Evolutionary conservation across 2,113 vertebrate genomes (phyloP), one percentile per base, ranked within the genome.

Genomic region (Mus spicilegus): DNA sequence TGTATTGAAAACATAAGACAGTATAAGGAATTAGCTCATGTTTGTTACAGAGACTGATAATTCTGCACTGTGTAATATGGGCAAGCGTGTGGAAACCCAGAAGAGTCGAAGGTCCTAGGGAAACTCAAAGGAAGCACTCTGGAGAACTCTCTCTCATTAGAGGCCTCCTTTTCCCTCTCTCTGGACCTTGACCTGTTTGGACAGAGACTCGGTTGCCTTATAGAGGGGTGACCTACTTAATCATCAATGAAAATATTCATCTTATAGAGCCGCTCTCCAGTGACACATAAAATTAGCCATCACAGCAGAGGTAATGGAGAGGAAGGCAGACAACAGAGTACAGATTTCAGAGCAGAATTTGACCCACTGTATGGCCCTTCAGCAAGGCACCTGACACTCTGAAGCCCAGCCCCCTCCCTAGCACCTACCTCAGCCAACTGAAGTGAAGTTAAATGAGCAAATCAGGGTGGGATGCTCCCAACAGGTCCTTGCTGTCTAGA

Each of bases 231-330:
- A 69, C 75, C 5, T 76, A 19, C 33, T 96, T 65, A 65, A 78
- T 89, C 56, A 70, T 13, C n/a, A 73, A 70, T 76, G 69, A 39
- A 91, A 91, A 89, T 65, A 11, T 78, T 84, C 78, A 75, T 51
- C 30, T 91, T 63, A 89, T 30, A 51, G 46, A 95, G 76, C 49
- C 28, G 93, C 42, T 42, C 42, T 91, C 30, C 42, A 54, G 1
- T n/a, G 75, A 20, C 30, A 67, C 39, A 63, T 36, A 88, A 92
- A 96, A 73, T 93, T 58, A 89, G n/a, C 16, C 65, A 49, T 63
- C 49, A 81, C 36, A 84, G 13, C 46, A 49, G 76, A 26, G 54
- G 54, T 12, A 39, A 33, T 14, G 90, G 65, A 93, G 1, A 54
- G n/a, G 12, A 92, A 39, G 28, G 20, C 26, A 49, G 26, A 33